Evolutionary conservation across 1,140 invertebrate genomes (phyloP), one percentile per base, ranked within the genome.

Genomic region (Bombus superbus): DNA sequence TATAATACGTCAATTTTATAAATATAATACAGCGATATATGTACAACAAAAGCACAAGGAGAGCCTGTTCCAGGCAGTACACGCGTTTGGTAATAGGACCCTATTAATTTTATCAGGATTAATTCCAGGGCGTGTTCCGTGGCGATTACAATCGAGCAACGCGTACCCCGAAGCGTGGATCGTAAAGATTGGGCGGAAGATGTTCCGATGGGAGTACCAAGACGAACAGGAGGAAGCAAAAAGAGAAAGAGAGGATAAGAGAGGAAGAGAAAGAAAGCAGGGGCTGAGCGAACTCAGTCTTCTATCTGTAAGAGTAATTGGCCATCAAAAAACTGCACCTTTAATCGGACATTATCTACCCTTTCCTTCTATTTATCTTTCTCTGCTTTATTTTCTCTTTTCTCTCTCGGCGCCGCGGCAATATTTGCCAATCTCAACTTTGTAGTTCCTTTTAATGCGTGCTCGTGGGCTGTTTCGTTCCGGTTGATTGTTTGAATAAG

Each of bases 71-170:
- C 15, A 22, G 5, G 28, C 35, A 10, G 10, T 57, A 68, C 42
- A 75, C 38, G 59, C 38, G 66, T 57, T 44, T 38, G 72, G 57
- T 88, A 81, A 89, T 89, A 78, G 84, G 42, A 68, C 64, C 47
- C 76, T 87, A 92, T 87, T 90, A 86, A 91, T 90, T 90, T 90
- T 88, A 89, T 89, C 85, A 57, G 73, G 69, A 90, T 90, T 90
- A 92, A 91, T 87, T 87, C 69, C 75, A 40, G 83, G 87, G 71
- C 71, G 80, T 89, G 73, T 73, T 40, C 35, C 66, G 40, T 69
- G 75, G 38, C 83, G 88, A 89, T 89, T 89, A 89, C 76, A 85
- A 89, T 89, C 88, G n/a, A 44, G 6, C 62, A 13, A 38, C n/a
- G 35, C 22, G 28, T 76, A 78, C 69, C 80, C 75, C 47, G 71